phyloP scores from a whole-genome alignment of 2,113 vertebrate species.

The Zosterops pallidus region DNA sequence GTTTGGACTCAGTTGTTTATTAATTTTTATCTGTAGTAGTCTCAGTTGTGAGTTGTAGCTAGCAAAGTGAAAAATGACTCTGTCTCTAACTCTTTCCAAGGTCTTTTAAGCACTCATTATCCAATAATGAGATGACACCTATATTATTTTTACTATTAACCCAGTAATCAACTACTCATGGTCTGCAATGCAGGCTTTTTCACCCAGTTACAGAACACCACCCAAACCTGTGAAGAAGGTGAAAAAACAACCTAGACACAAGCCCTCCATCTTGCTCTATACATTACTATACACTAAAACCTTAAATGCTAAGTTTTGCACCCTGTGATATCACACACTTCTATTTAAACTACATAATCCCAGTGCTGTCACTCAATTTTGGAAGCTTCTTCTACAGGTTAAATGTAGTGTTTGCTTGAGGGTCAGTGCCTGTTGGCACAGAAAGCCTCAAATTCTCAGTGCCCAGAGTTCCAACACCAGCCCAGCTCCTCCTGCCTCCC shows the following conservation, averaged over 20 bases:
- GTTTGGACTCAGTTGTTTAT: not conserved
- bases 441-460: not conserved
- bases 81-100: not conserved
- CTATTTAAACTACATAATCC: not conserved
- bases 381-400: not conserved
- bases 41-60: not conserved
- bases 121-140: not conserved
- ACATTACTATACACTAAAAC: not conserved
- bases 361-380: not conserved
- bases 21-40: not conserved
- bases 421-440: not conserved
- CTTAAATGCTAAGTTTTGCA: not conserved
- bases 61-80: not conserved
- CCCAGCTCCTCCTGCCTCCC: rapidly evolving
- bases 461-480: not conserved
- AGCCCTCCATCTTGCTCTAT: not conserved
- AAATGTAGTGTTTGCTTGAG: not conserved
- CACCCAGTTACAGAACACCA: not conserved
- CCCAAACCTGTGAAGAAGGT: not conserved
- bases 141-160: not conserved
- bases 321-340: not conserved
- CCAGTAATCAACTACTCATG: not conserved
- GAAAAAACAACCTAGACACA: not conserved
- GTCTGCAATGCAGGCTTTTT: not conserved
- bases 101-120: not conserved